phyloP scores from a whole-genome alignment of 2,797 vertebrate species.

The Glossophaga mutica region DNA sequence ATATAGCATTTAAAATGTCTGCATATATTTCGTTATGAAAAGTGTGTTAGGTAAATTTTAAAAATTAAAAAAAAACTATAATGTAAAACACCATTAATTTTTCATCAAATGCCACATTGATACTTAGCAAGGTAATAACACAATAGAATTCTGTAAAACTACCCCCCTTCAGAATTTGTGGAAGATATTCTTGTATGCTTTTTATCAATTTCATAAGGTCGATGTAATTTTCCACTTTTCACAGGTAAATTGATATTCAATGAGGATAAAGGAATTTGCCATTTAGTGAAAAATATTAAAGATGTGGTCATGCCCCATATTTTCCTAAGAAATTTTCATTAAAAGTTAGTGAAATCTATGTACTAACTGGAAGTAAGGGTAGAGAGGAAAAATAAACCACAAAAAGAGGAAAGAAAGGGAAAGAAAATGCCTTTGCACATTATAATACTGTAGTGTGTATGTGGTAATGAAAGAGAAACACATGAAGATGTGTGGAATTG shows the following conservation, averaged over 20 bases:
- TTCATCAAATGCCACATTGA: neutral
- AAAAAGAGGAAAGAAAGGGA: neutral
- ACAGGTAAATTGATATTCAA: neutral
- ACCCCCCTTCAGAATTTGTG: neutral
- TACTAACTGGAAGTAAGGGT: neutral
- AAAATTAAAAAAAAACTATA: neutral
- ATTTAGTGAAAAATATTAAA: neutral
- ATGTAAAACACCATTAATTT: neutral
- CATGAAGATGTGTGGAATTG: neutral
- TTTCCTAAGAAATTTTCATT: neutral
- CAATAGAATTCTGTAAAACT: neutral
- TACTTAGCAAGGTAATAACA: neutral
- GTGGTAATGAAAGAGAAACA: neutral
- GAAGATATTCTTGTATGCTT: neutral
- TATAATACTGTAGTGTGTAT: neutral
- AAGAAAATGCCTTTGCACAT: neutral
- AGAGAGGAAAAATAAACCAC: neutral
- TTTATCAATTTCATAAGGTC: neutral
- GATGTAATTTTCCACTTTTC: neutral
- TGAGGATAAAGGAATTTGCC: neutral
- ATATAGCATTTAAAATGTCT: neutral
- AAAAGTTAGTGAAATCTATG: neutral
- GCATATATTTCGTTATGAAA: neutral
- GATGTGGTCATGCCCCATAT: neutral
- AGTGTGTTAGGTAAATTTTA: neutral